A percentile compares a stretch with the other conserved stretches of the same genome.
Conservation (phyloP, 2,113 vertebrate species). For the Xenopus tropicalis region UCB_Xtro_10.0 CM004443.2:62199001-62199500, state of each 20-base stretch:
- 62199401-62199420: no score
- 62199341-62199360: no score
- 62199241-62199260: no score
- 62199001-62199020: neutral
- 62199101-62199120: constrained; percentile 1
- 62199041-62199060: constrained; percentile 1
- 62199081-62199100: neutral
- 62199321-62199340: no score
- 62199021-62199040: neutral
- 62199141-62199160: neutral
- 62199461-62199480: no score
- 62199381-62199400: no score
- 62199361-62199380: no score
- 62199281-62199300: no score
- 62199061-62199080: constrained; percentile 1
- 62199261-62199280: neutral
- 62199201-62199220: neutral
- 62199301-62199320: no score
- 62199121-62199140: neutral
- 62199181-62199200: neutral
- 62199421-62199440: no score
- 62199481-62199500: no score
- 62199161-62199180: neutral
- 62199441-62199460: no score
- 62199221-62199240: neutral